Conservation (phyloP, 2,797 vertebrate species). For the Eulemur rubriventer region DNA sequence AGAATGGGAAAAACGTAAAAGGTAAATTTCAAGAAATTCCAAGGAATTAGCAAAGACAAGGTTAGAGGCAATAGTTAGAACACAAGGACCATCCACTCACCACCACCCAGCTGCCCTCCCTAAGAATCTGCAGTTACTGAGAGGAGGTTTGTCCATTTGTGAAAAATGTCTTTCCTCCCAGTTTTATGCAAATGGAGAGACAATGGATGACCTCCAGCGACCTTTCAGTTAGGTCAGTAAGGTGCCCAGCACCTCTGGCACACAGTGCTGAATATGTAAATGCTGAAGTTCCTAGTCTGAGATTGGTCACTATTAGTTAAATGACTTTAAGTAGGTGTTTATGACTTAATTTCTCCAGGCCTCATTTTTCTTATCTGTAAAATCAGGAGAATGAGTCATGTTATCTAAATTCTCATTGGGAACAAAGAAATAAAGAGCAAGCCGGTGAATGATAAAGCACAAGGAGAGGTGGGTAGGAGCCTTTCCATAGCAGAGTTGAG, state of each 20-base stretch:
- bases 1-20: background rate
- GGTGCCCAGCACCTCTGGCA: background rate
- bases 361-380: background rate
- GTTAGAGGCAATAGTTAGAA: background rate
- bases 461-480: no score
- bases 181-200: background rate
- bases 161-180: background rate
- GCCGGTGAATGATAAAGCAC: background rate
- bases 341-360: background rate
- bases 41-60: background rate
- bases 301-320: background rate
- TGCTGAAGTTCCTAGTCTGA: fast-evolving
- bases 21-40: background rate
- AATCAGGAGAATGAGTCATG: background rate
- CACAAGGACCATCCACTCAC: fast-evolving
- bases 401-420: background rate
- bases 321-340: background rate
- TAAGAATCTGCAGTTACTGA: background rate
- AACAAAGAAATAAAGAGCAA: background rate
- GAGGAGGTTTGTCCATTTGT: background rate
- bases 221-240: background rate
- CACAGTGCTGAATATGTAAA: background rate
- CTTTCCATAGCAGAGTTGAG: fast-evolving
- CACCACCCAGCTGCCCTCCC: background rate
- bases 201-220: background rate